Evolutionary conservation across 2,797 vertebrate genomes (phyloP).

Genomic region (Hephaestus fuliginosus): DNA sequence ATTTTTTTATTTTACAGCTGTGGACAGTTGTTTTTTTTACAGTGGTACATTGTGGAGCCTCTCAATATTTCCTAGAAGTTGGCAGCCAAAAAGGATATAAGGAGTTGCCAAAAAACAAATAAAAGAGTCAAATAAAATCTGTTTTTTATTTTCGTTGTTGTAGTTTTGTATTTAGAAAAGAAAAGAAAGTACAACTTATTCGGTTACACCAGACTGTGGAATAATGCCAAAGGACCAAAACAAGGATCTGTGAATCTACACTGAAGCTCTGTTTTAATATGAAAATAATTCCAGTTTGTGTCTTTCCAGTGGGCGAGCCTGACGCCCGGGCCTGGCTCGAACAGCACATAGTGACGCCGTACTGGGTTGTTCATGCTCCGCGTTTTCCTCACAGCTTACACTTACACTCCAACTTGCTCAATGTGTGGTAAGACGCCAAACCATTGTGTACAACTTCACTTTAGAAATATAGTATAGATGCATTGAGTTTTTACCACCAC

Average conservation of each 20-base stretch:
- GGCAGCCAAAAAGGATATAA: too few species aligned
- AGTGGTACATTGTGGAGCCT: too few species aligned
- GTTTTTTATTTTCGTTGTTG: too few species aligned
- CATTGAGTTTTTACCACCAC: not conserved
- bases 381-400: conserved; percentile 94
- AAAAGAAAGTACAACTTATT: too few species aligned
- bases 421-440: conserved; percentile 90
- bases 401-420: conserved; percentile 95
- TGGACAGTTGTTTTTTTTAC: too few species aligned
- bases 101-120: too few species aligned
- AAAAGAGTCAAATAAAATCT: too few species aligned
- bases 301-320: conserved; percentile 86
- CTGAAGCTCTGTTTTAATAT: not conserved
- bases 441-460: not conserved
- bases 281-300: conserved; percentile 24
- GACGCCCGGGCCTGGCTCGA: conserved; percentile 94
- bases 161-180: too few species aligned
- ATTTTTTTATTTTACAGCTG: too few species aligned
- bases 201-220: not conserved
- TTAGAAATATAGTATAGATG: not conserved
- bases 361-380: conserved; percentile 91
- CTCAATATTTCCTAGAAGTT: too few species aligned
- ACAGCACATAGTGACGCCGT: conserved; percentile 92
- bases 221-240: not conserved
- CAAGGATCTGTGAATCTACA: not conserved